phyloP scores from a whole-genome alignment of 2,113 vertebrate species.

The Cochlearius cochlearius region DNA sequence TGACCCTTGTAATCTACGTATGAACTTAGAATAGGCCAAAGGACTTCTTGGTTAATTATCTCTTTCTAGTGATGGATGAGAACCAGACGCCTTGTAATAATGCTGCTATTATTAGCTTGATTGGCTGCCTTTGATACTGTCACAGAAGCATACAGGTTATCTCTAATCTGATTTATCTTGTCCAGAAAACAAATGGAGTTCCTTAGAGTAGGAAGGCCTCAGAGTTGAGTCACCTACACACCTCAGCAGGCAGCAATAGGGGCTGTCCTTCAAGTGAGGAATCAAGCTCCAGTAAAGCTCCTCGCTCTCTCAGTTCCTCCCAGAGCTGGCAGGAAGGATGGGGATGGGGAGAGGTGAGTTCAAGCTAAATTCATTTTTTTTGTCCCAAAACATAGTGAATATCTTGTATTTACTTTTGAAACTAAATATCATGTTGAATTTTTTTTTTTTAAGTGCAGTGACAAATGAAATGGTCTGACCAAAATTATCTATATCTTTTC shows the following conservation, averaged over 20 bases:
- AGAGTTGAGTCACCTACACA: constrained; percentile 38
- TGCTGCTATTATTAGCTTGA: constrained; percentile 22
- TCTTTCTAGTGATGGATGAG: constrained; percentile 24
- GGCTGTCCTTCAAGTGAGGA: neutral
- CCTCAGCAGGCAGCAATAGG: constrained; percentile 17
- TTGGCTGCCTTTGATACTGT: constrained; percentile 11
- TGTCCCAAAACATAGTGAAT: neutral
- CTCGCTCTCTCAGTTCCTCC: neutral
- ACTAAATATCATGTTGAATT: neutral
- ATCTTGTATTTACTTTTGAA: neutral
- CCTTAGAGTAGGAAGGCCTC: constrained; percentile 1
- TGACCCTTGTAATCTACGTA: neutral
- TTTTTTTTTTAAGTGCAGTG: neutral
- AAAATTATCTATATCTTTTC: neutral
- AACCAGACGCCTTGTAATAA: constrained; percentile 10
- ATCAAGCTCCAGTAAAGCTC: neutral
- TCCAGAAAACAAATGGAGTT: constrained; percentile 43
- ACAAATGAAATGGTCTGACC: neutral
- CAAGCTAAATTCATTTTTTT: neutral
- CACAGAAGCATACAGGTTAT: constrained; percentile 6
- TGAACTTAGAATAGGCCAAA: neutral
- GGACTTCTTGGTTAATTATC: neutral
- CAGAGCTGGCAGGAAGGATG: neutral
- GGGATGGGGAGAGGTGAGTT: neutral
- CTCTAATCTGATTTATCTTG: constrained; percentile 39